These are phyloP conservation scores for Drosophila mayri DNA, from an alignment of 1,140 invertebrate species.

Conservation along the genomic window DNA sequence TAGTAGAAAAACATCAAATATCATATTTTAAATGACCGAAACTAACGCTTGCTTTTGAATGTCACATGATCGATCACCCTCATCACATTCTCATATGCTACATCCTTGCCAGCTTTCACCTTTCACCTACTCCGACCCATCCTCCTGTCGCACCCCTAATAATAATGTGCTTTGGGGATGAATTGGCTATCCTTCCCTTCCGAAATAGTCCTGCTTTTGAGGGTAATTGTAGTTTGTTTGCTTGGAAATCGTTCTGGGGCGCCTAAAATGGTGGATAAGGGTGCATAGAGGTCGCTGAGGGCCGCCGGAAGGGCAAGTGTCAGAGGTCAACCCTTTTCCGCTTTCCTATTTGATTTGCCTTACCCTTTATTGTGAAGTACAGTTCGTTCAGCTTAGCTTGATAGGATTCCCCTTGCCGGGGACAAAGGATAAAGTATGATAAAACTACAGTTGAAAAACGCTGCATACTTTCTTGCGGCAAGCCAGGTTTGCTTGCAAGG, in stretches of 20 bases:
- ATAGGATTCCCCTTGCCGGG: neutral
- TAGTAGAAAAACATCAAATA: too few species aligned
- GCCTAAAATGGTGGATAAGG: constrained; percentile 65
- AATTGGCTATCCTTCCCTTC: constrained; percentile 7
- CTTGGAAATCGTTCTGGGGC: constrained; percentile 27
- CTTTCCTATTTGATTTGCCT: constrained; percentile 11
- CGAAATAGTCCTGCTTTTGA: constrained; percentile 53
- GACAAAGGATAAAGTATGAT: neutral
- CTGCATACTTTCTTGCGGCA: neutral
- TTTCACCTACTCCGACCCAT: neutral
- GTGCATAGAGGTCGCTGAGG: constrained; percentile 13
- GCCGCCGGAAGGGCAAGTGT: constrained; percentile 29
- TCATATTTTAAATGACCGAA: too few species aligned
- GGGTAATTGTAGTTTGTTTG: constrained; percentile 66
- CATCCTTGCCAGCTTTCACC: neutral
- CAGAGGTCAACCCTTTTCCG: constrained; percentile 58
- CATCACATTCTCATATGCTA: constrained; percentile 2
- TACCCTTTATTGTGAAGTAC: constrained; percentile 25
- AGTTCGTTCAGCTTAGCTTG: constrained; percentile 30
- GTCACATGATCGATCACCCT: neutral
- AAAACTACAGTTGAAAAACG: neutral
- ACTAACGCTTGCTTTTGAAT: neutral
- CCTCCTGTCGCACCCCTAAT: constrained; percentile 31
- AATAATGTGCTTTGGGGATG: constrained; percentile 46
- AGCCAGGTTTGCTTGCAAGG: neutral